These are phyloP conservation scores for Gortyna flavago DNA, from an alignment of 2,888 invertebrate species.

Conservation along the genomic window DNA sequence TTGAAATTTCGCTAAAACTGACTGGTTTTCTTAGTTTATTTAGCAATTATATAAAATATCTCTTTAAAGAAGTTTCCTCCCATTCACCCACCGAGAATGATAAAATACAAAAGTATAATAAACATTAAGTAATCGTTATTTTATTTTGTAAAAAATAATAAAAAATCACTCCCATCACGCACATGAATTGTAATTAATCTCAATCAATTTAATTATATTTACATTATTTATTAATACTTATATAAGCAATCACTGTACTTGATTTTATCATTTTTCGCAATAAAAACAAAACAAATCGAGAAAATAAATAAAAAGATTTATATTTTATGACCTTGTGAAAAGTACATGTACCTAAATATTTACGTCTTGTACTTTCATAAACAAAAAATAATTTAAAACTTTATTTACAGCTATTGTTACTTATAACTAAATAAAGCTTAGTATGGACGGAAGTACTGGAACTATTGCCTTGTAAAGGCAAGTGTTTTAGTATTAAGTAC, in stretches of 20 bases:
- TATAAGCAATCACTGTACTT: conserved; percentile 56
- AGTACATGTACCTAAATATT: conserved; percentile 48
- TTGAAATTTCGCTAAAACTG: conserved; percentile 78
- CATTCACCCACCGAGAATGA: conserved; percentile 78
- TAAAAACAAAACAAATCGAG: conserved; percentile 41
- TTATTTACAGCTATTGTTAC: conserved; percentile 74
- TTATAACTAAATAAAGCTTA: conserved; percentile 83
- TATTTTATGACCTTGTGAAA: conserved; percentile 39
- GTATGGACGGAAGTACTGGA: conserved; percentile 77
- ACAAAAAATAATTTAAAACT: conserved; percentile 68
- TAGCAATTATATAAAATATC: conserved; percentile 68
- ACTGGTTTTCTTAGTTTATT: conserved; percentile 80
- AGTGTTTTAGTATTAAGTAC: conserved; percentile 59
- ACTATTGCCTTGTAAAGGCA: conserved; percentile 53
- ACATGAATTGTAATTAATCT: conserved; percentile 63
- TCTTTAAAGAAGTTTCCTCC: conserved; percentile 59
- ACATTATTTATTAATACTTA: conserved; percentile 62
- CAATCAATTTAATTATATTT: conserved; percentile 64
- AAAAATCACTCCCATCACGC: conserved; percentile 51
- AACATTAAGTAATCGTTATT: conserved; percentile 36
- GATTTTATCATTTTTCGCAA: conserved; percentile 35
- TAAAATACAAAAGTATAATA: conserved; percentile 62
- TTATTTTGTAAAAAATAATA: conserved; percentile 53
- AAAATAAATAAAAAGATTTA: conserved; percentile 25
- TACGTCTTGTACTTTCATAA: conserved; percentile 61